Evolutionary conservation across 2,888 invertebrate genomes (phyloP).

Genomic region (Slavum lentiscoides): DNA sequence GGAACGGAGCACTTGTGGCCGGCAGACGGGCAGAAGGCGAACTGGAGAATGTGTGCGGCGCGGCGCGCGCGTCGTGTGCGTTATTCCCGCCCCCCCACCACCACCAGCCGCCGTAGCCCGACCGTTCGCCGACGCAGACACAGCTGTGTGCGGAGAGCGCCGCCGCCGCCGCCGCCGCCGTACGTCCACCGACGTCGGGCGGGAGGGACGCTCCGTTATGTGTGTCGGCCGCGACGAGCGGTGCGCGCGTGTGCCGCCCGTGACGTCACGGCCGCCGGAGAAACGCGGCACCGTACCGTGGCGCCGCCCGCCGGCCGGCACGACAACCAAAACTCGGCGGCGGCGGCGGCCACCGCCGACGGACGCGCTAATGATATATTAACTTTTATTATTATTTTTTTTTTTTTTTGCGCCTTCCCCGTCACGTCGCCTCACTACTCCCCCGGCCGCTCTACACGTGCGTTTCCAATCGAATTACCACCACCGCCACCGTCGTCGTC

Average conservation of each 20-base stretch:
- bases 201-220: constrained; percentile 43
- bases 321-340: constrained; percentile 19
- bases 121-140: too few species aligned
- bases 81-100: constrained; percentile 9
- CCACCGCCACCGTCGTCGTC: not conserved
- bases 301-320: constrained; percentile 28
- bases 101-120: too few species aligned
- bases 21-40: constrained; percentile 50
- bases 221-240: constrained; percentile 24
- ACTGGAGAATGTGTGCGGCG: constrained; percentile 41
- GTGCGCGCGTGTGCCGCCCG: constrained; percentile 14
- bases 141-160: too few species aligned
- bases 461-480: constrained; percentile 20
- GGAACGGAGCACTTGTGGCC: constrained; percentile 43
- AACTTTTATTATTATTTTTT: not conserved
- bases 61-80: constrained; percentile 42
- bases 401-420: too few species aligned
- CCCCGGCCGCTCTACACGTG: not conserved
- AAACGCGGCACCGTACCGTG: constrained; percentile 16
- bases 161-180: not conserved
- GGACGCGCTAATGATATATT: constrained; percentile 11
- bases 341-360: constrained; percentile 9
- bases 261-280: constrained; percentile 31
- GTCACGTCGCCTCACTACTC: not conserved
- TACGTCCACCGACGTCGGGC: not conserved